A percentile compares a stretch with the other conserved stretches of the same genome.
Evolutionary conservation across 2,113 vertebrate genomes (phyloP).

Genomic region (Engraulis encrasicolus): DNA sequence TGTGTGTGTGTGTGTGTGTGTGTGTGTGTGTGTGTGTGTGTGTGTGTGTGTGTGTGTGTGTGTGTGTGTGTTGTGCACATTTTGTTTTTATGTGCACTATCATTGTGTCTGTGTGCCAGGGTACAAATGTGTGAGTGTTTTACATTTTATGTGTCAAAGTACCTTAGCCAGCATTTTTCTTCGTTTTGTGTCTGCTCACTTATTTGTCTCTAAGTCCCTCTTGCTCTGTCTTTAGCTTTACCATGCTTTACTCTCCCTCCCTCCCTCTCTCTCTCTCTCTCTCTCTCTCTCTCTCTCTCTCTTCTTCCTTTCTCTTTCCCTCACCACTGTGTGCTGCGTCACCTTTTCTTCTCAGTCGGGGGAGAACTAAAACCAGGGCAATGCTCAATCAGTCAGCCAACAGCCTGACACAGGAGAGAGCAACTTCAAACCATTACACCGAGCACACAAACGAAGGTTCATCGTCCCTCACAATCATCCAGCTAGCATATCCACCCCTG

Average conservation of each 20-base stretch:
- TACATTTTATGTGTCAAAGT: neutral
- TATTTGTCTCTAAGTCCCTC: neutral
- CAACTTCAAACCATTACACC: constrained; percentile 66
- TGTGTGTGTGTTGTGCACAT: no score
- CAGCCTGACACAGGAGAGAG: constrained; percentile 69
- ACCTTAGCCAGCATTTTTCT: neutral
- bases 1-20: constrained; percentile 29
- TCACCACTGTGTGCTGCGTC: neutral
- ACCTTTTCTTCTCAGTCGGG: neutral
- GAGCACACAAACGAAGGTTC: constrained; percentile 72
- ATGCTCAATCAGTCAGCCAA: constrained; percentile 66
- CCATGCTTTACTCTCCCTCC: no score
- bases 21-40: neutral
- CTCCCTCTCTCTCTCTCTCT: no score
- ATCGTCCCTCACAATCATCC: constrained; percentile 65
- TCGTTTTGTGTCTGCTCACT: neutral
- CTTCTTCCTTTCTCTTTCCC: no score
- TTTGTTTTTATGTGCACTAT: no score
- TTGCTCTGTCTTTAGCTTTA: no score
- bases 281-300: no score
- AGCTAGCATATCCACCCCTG: no score
- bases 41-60: no score
- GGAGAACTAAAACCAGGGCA: constrained; percentile 31
- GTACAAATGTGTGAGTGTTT: neutral
- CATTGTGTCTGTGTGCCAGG: no score